Evolutionary conservation across 1,140 invertebrate species (phyloP), one percentile per base, ranked within the genome.

Genomic region (Nixonia krombeini): DNA sequence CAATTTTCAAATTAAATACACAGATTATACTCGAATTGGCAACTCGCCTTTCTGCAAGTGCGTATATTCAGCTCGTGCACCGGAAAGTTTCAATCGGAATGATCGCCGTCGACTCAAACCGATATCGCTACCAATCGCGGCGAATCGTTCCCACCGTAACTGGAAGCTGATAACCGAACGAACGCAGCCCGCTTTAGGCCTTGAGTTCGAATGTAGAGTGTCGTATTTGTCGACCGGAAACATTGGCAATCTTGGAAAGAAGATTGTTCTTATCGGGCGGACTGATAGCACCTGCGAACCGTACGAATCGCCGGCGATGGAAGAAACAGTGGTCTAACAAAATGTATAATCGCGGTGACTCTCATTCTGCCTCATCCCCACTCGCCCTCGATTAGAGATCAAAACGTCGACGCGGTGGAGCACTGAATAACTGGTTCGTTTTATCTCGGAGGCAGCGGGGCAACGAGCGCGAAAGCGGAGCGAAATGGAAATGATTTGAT

Each of bases 401-500:
- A 44, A 35, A 69, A 44, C 21, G 55, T 46, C 38, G 46, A 69
- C 57, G 31, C 12, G 18, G 18, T 63, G 23, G 40, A 12, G 31
- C 46, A n/a, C 55, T 52, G 59, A 70, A 70, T 57, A 61, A 70
- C 55, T 46, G 47, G 61, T 52, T 56, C 40, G 51, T 44, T 61
- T 64, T 70, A 61, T 69, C 67, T 64, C 44, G 3, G 2, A 5
- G 15, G 23, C 23, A 18, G 28, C 38, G 51, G 51, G 53, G 44
- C 45, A 59, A 38, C 17, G 37, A 23, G 51, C 18, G 47, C 29
- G 23, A 35, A 31, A 26, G 46, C 37, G 44, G 41, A 28, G 52
- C 38, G 68, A 70, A 78, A 76, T 76, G 70, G 73, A 75, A 82
- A 80, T 75, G 76, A 82, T 79, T 83, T 79, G 79, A 85, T 84